Evolutionary conservation across 2,797 vertebrate genomes (phyloP).

Genomic region (Numenius phaeopus): DNA sequence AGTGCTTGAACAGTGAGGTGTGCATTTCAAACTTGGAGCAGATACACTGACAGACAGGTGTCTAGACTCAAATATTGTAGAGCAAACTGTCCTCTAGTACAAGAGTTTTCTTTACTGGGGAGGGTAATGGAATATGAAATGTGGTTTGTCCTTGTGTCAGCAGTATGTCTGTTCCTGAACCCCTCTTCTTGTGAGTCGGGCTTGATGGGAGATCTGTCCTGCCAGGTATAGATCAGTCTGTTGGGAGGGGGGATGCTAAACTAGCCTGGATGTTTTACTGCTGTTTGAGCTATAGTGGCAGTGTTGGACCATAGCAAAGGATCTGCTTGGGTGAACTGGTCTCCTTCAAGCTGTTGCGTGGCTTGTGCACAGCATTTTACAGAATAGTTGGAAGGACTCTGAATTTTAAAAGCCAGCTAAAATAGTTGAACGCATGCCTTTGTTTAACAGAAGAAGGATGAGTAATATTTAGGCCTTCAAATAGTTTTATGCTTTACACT

Average conservation of each 20-base stretch:
- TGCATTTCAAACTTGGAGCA: background rate
- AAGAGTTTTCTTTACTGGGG: background rate
- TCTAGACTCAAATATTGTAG: background rate
- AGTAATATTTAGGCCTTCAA: slow-evolving; percentile 24
- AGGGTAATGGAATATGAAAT: background rate
- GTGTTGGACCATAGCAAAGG: background rate
- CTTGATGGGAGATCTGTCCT: background rate
- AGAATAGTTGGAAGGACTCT: background rate
- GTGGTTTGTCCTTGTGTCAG: background rate
- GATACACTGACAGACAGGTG: background rate
- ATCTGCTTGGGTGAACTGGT: background rate
- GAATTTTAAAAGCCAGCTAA: slow-evolving; percentile 20
- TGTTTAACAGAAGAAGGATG: background rate
- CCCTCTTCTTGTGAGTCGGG: rapidly evolving
- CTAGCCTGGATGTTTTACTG: background rate
- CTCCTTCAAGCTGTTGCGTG: background rate
- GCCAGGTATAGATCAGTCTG: background rate
- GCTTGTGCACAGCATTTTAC: background rate
- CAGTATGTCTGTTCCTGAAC: background rate
- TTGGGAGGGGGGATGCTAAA: background rate
- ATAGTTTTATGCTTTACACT: slow-evolving; percentile 18
- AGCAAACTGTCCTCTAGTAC: background rate
- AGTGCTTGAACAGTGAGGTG: background rate
- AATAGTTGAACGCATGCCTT: slow-evolving; percentile 37
- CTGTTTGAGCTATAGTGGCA: background rate